phyloP scores from a whole-genome alignment of 2,888 invertebrate species.

The Teinopalpus imperialis region DNA sequence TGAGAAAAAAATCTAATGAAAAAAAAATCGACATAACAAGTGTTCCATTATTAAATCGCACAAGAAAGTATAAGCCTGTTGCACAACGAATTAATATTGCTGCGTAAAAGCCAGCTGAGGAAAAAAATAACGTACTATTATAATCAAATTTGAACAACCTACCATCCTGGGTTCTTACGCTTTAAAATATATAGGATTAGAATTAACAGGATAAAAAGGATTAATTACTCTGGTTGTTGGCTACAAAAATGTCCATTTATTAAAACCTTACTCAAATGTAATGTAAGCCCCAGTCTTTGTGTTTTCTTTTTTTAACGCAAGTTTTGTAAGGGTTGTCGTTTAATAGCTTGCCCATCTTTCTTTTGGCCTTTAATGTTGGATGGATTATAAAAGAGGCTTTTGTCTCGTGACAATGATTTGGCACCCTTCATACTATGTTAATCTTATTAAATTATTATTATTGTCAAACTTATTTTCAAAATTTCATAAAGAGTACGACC shows the following conservation, averaged over 20 bases:
- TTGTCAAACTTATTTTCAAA: too few species aligned
- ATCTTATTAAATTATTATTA: not conserved
- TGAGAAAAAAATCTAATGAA: too few species aligned
- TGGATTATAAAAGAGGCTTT: constrained; percentile 15
- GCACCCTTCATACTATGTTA: not conserved
- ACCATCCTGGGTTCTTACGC: too few species aligned
- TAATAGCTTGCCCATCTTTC: constrained; percentile 27
- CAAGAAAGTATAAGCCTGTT: too few species aligned
- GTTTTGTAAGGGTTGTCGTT: constrained; percentile 31
- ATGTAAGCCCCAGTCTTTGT: constrained; percentile 49
- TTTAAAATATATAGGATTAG: constrained; percentile 1
- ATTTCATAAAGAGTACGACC: too few species aligned
- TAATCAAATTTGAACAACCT: too few species aligned
- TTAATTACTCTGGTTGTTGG: constrained; percentile 49
- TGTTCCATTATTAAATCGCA: too few species aligned
- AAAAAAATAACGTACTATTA: too few species aligned
- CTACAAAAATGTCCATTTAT: constrained; percentile 60
- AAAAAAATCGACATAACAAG: too few species aligned
- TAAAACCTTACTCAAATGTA: constrained; percentile 58
- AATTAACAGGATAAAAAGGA: constrained; percentile 24
- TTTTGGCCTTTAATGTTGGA: constrained; percentile 10
- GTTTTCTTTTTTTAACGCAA: constrained; percentile 34
- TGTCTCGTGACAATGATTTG: constrained; percentile 7
- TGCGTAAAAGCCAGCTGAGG: too few species aligned
- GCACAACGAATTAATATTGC: too few species aligned